Evolutionary conservation across 2,113 vertebrate species (phyloP), one percentile per base, ranked within the genome.

Genomic region (Phoxinus phoxinus): DNA sequence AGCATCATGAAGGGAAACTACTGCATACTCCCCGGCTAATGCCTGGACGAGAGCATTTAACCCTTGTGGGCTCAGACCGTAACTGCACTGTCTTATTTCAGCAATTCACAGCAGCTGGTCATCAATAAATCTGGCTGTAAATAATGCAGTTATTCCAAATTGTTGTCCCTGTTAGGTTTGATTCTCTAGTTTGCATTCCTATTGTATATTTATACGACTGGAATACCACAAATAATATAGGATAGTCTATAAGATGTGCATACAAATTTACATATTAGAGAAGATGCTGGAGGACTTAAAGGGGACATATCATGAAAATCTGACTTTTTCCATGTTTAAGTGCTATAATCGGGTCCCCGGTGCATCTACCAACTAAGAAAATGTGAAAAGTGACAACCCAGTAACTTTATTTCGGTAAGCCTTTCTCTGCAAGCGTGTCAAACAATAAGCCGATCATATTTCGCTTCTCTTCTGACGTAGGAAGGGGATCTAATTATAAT

Each of bases 1-100:
- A 65, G 41, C 65, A 83, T 25, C 65, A 41, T 71, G 9, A 37
- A 83, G 30, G 23, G 48, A 56, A 58, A 19, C 67, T n/a, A 58
- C 48, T n/a, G 74, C 48, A 79, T 4, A 23, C 32, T 23, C 46
- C 6, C 27, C 6, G 6, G 25, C 44, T 82, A 82, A 58, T 41
- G 67, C 12, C 21, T 81, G 44, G 44, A 69, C 0, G 19, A 51
- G 44, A 32, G 25, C 25, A 32, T 81, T 65, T 81, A 63, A 81
- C 59, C 30, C 76, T 17, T 41, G 51, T 56, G 19, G 17, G 51
- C 75, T 35, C 30, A 77, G 15, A 58, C 75, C 0, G 19, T 2
- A 51, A 51, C 13, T 51, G 13, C 13, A 10, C 51, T 13, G 17
- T 59, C 21, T 59, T 21, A n/a, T 37, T 59, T 9, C 4, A 11